Evolutionary conservation across 2,113 vertebrate species (phyloP).

Genomic region (Pionites leucogaster): DNA sequence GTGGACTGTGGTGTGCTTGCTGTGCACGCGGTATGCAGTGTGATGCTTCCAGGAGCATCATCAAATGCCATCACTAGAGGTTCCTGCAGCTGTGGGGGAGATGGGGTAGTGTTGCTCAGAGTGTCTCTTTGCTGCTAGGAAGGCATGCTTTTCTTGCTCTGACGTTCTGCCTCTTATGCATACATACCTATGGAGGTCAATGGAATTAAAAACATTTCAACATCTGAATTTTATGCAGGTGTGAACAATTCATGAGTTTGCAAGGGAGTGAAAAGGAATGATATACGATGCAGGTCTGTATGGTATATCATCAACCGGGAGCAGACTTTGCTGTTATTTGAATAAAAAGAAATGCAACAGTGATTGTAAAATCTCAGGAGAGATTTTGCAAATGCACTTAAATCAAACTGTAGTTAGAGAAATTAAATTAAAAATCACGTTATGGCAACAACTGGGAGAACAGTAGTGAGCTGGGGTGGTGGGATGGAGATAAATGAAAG

Average conservation of each 20-base stretch:
- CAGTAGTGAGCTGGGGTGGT: background rate
- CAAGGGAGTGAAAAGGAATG: background rate
- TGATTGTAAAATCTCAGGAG: background rate
- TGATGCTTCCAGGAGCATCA: background rate
- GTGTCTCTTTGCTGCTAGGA: background rate
- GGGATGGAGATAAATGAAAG: background rate
- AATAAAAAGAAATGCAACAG: background rate
- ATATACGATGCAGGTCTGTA: background rate
- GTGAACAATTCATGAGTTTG: background rate
- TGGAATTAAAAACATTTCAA: background rate
- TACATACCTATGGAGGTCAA: background rate
- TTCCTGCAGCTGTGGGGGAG: background rate
- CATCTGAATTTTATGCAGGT: background rate
- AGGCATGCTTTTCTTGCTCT: background rate
- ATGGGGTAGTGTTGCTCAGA: background rate
- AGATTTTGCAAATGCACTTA: background rate
- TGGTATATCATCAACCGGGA: background rate
- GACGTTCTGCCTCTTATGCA: background rate
- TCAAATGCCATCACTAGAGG: background rate
- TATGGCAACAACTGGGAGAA: background rate
- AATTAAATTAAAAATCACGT: background rate
- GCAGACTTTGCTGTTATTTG: background rate
- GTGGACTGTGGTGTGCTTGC: background rate
- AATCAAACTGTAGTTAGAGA: background rate
- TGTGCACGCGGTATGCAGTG: background rate